Percentiles rank a stretch among this genome's conserved stretches.
Conservation (phyloP, 2,797 vertebrate species). For the Hirundo rustica region DNA sequence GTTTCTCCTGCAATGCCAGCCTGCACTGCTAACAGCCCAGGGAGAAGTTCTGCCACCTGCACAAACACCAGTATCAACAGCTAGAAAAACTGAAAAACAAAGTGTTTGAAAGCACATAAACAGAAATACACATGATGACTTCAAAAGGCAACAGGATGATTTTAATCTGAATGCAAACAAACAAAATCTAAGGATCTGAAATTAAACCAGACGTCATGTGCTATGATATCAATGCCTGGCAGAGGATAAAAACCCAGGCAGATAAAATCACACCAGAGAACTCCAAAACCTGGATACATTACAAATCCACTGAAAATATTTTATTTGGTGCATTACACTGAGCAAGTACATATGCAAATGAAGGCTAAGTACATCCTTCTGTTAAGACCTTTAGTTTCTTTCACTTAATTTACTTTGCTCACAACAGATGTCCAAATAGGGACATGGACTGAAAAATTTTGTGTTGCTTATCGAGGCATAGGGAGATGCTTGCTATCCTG, state of each 20-base stretch:
- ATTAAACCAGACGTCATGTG: not conserved
- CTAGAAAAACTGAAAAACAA: not conserved
- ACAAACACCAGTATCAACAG: not conserved
- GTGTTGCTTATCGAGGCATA: not conserved
- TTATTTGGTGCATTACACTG: not conserved
- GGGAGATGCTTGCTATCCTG: not conserved
- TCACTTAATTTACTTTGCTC: not conserved
- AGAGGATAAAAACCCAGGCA: conserved; percentile 25
- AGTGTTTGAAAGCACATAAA: not conserved
- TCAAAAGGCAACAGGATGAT: conserved; percentile 50
- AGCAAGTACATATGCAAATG: not conserved
- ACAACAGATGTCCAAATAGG: not conserved
- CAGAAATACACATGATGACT: not conserved
- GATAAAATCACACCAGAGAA: not conserved
- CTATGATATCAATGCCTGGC: not conserved
- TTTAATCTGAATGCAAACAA: conserved; percentile 49
- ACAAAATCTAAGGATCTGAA: not conserved
- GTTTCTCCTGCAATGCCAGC: not conserved
- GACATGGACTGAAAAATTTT: not conserved
- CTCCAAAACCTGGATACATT: not conserved
- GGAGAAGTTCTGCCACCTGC: not conserved
- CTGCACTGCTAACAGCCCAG: not conserved
- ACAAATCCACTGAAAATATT: not conserved
- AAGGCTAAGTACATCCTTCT: not conserved
- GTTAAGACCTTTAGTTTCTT: not conserved